A percentile compares a stretch with the other conserved stretches of the same genome.
These are phyloP conservation scores for Mechanitis mazaeus DNA, from an alignment of 2,888 invertebrate species.

Conservation along the genomic window DNA sequence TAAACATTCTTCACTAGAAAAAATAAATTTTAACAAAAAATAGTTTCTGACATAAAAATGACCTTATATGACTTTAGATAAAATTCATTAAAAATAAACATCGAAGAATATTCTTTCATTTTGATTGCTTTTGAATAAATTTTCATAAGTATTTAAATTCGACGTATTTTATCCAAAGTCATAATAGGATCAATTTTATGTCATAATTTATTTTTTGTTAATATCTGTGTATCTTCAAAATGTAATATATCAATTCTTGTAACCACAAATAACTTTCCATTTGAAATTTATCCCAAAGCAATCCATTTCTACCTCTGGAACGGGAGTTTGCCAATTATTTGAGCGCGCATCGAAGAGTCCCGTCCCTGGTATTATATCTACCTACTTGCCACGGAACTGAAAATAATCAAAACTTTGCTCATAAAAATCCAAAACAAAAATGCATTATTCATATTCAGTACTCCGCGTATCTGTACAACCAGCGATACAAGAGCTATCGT, in stretches of 20 bases:
- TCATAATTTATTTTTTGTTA: too few relatives aligned
- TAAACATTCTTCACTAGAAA: conserved; percentile 15
- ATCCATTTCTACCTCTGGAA: conserved; percentile 40
- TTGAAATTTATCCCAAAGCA: conserved; percentile 44
- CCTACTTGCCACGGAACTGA: conserved; percentile 69
- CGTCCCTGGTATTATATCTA: conserved; percentile 50
- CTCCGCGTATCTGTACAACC: conserved; percentile 54
- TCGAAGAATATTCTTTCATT: not conserved
- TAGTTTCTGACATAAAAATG: not conserved
- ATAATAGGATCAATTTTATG: too few relatives aligned
- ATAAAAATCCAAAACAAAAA: conserved; percentile 78
- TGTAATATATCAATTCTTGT: conserved; percentile 35
- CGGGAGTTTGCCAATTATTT: conserved; percentile 55
- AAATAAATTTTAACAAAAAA: conserved; percentile 7
- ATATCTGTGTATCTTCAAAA: conserved; percentile 10
- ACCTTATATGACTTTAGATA: not conserved
- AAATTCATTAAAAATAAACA: conserved; percentile 10
- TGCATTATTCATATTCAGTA: conserved; percentile 75
- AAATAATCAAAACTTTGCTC: conserved; percentile 77
- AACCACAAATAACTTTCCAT: conserved; percentile 51
- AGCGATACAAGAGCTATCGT: conserved; percentile 42
- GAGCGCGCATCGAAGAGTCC: conserved; percentile 50
- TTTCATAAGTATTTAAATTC: too few relatives aligned
- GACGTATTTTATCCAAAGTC: too few relatives aligned
- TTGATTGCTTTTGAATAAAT: too few relatives aligned